A percentile compares a stretch with the other conserved stretches of the same genome.
Conservation (phyloP, 2,888 invertebrate genomes). For the Drosophila mimetica region DNA sequence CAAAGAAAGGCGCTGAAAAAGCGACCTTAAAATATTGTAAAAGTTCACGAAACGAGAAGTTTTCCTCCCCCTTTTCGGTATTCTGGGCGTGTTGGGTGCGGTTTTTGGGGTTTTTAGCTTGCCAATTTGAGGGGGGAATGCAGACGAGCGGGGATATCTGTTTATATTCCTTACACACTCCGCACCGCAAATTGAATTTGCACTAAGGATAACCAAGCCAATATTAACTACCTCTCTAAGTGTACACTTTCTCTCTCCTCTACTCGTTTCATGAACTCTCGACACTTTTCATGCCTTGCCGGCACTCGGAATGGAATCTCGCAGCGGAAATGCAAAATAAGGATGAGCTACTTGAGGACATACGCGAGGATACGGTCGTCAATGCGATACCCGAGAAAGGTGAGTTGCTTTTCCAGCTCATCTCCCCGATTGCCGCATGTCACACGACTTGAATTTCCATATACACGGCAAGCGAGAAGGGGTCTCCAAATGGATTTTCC, state of each 20-base stretch:
- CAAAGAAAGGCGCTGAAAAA: slow-evolving; percentile 47
- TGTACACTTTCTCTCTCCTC: slow-evolving; percentile 33
- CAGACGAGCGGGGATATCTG: slow-evolving; percentile 37
- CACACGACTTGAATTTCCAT: slow-evolving; percentile 19
- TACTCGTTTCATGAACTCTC: slow-evolving; percentile 6
- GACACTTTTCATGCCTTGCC: slow-evolving; percentile 33
- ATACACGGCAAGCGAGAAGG: background rate
- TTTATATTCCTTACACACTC: slow-evolving; percentile 35
- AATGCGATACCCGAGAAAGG: slow-evolving; percentile 84
- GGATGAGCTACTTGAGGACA: slow-evolving; percentile 84
- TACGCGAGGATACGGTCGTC: slow-evolving; percentile 83
- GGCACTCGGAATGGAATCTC: slow-evolving; percentile 29
- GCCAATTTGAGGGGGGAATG: slow-evolving; percentile 17
- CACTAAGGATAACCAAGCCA: slow-evolving; percentile 46
- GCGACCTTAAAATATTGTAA: slow-evolving; percentile 56
- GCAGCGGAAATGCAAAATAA: slow-evolving; percentile 83
- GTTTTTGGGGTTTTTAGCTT: slow-evolving; percentile 45
- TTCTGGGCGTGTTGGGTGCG: slow-evolving; percentile 36
- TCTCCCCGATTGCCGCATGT: background rate
- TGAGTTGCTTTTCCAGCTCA: slow-evolving; percentile 57
- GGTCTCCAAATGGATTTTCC: slow-evolving; percentile 2
- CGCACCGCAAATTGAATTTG: slow-evolving; percentile 69
- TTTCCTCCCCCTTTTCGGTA: slow-evolving; percentile 1
- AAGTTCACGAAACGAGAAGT: slow-evolving; percentile 37
- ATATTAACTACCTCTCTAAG: slow-evolving; percentile 61